Evolutionary conservation across 2,888 invertebrate species (phyloP).

Genomic region (Isotomurus palustris): DNA sequence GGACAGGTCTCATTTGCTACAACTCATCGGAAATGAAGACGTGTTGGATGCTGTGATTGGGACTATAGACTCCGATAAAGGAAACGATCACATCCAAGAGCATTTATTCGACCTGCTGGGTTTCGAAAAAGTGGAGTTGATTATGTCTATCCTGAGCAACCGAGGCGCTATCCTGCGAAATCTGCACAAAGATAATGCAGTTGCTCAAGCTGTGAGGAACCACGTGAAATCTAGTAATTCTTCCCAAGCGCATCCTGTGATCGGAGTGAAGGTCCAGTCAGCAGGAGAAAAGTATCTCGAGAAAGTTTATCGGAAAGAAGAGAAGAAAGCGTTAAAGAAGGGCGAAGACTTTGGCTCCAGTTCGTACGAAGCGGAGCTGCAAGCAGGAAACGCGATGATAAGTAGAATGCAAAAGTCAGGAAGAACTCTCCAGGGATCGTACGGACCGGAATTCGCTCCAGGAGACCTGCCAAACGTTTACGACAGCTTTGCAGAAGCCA

Average conservation of each 20-base stretch:
- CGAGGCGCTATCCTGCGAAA: conserved; percentile 52
- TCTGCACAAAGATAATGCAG: conserved; percentile 47
- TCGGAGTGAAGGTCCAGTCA: conserved; percentile 70
- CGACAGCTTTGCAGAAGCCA: conserved; percentile 69
- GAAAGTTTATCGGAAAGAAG: conserved; percentile 76
- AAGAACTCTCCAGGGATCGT: conserved; percentile 12
- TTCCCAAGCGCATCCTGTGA: conserved; percentile 37
- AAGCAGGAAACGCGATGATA: conserved; percentile 27
- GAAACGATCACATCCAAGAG: conserved; percentile 67
- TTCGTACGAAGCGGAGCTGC: conserved; percentile 25
- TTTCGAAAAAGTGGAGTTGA: conserved; percentile 74
- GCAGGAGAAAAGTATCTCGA: conserved; percentile 71
- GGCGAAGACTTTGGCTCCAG: conserved; percentile 44
- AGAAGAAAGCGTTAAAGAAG: conserved; percentile 64
- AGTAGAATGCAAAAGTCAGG: conserved; percentile 10
- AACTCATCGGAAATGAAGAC: conserved; percentile 51
- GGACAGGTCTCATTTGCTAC: conserved; percentile 37
- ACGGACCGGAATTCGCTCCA: conserved; percentile 17
- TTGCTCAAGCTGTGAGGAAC: conserved; percentile 34
- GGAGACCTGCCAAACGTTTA: conserved; percentile 80
- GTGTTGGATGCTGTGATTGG: conserved; percentile 59
- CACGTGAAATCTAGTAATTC: conserved; percentile 28
- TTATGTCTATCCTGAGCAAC: conserved; percentile 62
- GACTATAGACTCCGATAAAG: conserved; percentile 60
- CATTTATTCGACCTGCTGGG: conserved; percentile 81